A percentile compares a stretch with the other conserved stretches of the same genome.
Evolutionary conservation across 2,797 vertebrate species (phyloP).

Genomic region (Phalloptychus januarius): DNA sequence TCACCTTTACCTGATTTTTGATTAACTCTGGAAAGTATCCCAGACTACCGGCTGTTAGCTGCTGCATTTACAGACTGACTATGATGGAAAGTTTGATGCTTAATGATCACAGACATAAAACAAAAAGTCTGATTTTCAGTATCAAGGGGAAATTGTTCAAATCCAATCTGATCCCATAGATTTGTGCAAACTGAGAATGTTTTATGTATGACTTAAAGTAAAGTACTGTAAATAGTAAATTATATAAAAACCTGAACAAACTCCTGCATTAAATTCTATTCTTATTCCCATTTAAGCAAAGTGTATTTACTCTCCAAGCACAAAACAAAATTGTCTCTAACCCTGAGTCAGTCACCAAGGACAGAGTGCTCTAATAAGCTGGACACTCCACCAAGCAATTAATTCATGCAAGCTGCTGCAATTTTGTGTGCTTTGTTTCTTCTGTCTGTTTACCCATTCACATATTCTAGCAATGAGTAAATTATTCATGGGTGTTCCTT

Average conservation of each 20-base stretch:
- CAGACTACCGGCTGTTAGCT: background rate
- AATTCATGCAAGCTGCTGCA: conserved; percentile 54
- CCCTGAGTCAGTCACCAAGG: conserved; percentile 44
- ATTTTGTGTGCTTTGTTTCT: conserved; percentile 69
- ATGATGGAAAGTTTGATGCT: background rate
- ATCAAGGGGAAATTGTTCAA: background rate
- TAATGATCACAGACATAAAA: background rate
- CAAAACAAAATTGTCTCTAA: conserved; percentile 22
- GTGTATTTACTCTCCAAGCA: conserved; percentile 9
- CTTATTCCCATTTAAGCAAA: conserved; percentile 2
- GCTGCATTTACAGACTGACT: background rate
- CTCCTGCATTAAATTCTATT: conserved; percentile 21
- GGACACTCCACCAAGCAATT: conserved; percentile 26
- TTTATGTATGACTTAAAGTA: conserved; percentile 8
- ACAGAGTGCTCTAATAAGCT: conserved; percentile 30
- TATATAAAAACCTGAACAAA: conserved; percentile 21
- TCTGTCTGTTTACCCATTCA: conserved; percentile 63
- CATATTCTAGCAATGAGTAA: conserved; percentile 60
- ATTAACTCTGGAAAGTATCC: background rate
- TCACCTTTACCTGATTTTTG: background rate
- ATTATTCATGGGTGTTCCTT: conserved; percentile 69
- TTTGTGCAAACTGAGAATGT: background rate
- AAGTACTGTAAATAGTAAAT: conserved; percentile 10
- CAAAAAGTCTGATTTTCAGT: background rate
- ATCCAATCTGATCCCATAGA: background rate